Conservation (phyloP, 2,113 vertebrate genomes). For the Perca flavescens region DNA sequence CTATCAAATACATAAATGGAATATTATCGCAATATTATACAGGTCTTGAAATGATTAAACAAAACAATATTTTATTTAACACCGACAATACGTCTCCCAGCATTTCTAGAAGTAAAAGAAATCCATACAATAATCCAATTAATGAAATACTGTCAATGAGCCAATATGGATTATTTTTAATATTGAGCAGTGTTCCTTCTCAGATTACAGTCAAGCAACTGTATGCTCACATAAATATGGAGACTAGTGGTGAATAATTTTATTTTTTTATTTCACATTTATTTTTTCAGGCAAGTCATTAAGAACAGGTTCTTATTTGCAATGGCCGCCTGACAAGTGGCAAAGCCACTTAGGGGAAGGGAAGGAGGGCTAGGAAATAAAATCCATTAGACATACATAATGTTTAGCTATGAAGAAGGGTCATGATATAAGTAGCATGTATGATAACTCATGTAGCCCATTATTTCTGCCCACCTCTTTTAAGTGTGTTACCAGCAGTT, state of each 20-base stretch:
- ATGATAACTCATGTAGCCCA: neutral
- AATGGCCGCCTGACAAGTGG: too few relatives aligned
- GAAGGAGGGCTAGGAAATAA: too few relatives aligned
- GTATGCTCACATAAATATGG: neutral
- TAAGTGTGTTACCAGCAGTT: constrained; percentile 1
- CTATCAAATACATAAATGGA: neutral
- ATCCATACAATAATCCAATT: constrained; percentile 21
- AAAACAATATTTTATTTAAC: neutral
- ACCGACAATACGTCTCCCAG: neutral
- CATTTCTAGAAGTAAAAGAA: neutral
- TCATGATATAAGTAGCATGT: neutral
- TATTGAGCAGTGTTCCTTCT: neutral
- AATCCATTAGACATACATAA: too few relatives aligned
- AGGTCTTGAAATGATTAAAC: constrained; percentile 4
- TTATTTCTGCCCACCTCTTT: constrained; percentile 21
- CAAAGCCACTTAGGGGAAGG: too few relatives aligned
- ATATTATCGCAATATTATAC: neutral
- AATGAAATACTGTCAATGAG: constrained; percentile 6
- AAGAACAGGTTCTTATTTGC: too few relatives aligned
- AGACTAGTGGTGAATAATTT: neutral
- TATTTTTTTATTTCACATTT: too few relatives aligned
- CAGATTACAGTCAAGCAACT: constrained; percentile 2
- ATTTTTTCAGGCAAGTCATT: too few relatives aligned
- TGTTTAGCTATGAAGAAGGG: neutral
- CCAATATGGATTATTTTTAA: neutral